phyloP scores from a whole-genome alignment of 37 sponge, comb jelly and placozoan genomes.

The Beroe forskalii region DNA sequence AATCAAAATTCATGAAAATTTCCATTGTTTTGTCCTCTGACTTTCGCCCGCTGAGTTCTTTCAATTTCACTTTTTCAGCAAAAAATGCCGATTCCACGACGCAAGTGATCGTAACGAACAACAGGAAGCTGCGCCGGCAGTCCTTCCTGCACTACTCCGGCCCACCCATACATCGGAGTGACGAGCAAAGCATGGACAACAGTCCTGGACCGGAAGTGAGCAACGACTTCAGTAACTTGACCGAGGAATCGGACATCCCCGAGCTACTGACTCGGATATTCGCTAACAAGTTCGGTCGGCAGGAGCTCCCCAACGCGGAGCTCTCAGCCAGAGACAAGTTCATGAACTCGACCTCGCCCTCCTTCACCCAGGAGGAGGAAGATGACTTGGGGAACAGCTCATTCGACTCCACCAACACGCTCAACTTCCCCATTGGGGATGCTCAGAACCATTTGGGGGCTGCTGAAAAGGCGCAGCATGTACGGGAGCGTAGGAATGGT shows the following conservation, averaged over 20 bases:
- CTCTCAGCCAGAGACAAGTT: constrained; percentile 13
- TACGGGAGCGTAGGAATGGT: too few species aligned
- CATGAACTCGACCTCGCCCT: constrained; percentile 9
- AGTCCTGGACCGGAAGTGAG: background rate
- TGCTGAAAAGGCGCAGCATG: background rate
- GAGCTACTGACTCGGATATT: background rate
- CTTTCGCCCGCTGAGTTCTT: too few species aligned
- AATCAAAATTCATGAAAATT: too few species aligned
- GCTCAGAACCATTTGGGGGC: background rate
- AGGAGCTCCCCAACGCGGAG: background rate
- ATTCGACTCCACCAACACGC: background rate
- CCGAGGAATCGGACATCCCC: background rate
- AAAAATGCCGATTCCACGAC: background rate
- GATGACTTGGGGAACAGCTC: background rate
- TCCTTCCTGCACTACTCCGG: background rate
- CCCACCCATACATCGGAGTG: background rate
- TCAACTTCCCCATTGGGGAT: background rate
- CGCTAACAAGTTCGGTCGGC: background rate
- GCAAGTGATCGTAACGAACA: background rate
- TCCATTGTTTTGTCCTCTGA: too few species aligned
- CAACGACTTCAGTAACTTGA: too few species aligned
- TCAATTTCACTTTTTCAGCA: too few species aligned
- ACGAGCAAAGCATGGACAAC: background rate
- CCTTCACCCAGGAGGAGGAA: constrained; percentile 8
- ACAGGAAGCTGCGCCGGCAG: background rate